These are phyloP conservation scores for Channa striata DNA, from an alignment of 2,797 vertebrate species.

Conservation along the genomic window DNA sequence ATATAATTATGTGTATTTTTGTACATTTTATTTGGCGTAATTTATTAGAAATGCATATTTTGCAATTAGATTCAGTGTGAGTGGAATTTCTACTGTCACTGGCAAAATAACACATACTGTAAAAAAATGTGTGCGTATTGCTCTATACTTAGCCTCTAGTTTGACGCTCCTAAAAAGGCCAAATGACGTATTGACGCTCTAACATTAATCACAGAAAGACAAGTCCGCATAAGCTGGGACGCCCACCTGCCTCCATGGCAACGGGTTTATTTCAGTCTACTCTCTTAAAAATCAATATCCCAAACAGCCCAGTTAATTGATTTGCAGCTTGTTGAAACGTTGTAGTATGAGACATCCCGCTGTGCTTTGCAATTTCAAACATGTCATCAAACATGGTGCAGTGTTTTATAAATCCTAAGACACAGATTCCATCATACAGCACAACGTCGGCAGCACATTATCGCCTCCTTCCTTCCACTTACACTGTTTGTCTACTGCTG, in stretches of 20 bases:
- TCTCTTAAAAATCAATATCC: constrained; percentile 45
- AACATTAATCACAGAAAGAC: constrained; percentile 16
- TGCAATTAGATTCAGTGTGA: not conserved
- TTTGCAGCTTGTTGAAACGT: constrained; percentile 3
- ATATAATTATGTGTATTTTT: not conserved
- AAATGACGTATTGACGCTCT: constrained; percentile 21
- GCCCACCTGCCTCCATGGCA: constrained; percentile 62
- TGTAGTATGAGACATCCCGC: constrained; percentile 5
- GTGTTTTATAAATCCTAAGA: constrained; percentile 8
- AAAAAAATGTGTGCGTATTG: not conserved
- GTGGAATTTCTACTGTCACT: not conserved
- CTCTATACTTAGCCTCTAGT: not conserved
- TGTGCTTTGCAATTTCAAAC: constrained; percentile 16
- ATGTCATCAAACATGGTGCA: not conserved
- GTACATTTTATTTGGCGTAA: not conserved
- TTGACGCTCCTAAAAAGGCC: not conserved
- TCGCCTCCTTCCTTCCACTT: constrained; percentile 25
- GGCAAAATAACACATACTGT: not conserved
- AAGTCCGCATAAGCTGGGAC: constrained; percentile 13
- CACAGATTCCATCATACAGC: constrained; percentile 14
- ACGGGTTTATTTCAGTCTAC: constrained; percentile 44
- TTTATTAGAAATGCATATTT: too few species aligned
- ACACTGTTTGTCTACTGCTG: constrained; percentile 50
- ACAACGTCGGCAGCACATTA: not conserved
- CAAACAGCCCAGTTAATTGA: constrained; percentile 16